A percentile compares a stretch with the other conserved stretches of the same genome.
Evolutionary conservation across 2,113 vertebrate genomes (phyloP).

Genomic region (Microcebus tavaratra): DNA sequence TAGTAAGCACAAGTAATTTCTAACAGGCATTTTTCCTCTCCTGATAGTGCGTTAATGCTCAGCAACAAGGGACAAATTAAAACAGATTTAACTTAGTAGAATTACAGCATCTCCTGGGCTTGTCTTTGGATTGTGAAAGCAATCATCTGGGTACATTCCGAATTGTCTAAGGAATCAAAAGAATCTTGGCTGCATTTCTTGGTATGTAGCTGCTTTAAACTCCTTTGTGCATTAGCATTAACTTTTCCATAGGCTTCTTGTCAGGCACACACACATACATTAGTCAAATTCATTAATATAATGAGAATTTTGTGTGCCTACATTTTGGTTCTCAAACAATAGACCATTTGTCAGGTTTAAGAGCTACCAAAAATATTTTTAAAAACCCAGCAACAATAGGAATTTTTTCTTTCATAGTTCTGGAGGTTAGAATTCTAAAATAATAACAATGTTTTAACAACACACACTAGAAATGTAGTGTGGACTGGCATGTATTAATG

Average conservation of each 20-base stretch:
- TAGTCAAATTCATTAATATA: not conserved
- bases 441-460: not conserved
- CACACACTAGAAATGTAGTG: not conserved
- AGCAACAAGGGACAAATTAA: slow-evolving; percentile 22
- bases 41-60: not conserved
- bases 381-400: not conserved
- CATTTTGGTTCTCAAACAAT: not conserved
- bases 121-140: slow-evolving; percentile 34
- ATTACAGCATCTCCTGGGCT: slow-evolving; percentile 14
- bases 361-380: not conserved
- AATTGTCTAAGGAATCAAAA: slow-evolving; percentile 37
- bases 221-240: slow-evolving; percentile 15
- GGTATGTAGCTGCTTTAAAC: not conserved
- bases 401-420: not conserved
- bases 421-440: not conserved
- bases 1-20: slow-evolving; percentile 25
- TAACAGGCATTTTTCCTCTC: not conserved
- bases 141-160: slow-evolving; percentile 19
- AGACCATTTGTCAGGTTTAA: not conserved
- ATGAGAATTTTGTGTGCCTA: not conserved
- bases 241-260: not conserved
- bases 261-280: not conserved
- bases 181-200: not conserved
- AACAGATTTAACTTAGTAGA: not conserved
- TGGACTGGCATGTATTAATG: not conserved